Conservation (phyloP, 2,113 vertebrate species). For the Aspidoscelis tigris region DNA sequence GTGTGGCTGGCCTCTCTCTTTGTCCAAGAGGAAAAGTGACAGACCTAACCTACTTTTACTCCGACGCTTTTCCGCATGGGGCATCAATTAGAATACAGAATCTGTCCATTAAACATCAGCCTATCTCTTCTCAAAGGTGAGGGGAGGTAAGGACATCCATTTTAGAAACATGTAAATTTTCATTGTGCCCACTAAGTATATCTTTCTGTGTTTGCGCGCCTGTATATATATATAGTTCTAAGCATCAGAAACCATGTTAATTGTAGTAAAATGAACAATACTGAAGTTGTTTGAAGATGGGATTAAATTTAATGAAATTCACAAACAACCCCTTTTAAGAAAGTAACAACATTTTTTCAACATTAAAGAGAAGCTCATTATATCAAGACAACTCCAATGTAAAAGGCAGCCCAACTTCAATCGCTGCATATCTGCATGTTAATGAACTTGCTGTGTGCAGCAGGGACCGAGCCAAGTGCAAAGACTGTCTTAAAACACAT, state of each 20-base stretch:
- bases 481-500: constrained; percentile 72
- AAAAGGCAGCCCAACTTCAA: constrained; percentile 82
- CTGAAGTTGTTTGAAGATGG: constrained; percentile 80
- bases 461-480: constrained; percentile 66
- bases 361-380: constrained; percentile 86
- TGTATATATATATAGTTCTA: constrained; percentile 65
- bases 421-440: constrained; percentile 84
- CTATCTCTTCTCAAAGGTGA: constrained; percentile 67
- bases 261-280: constrained; percentile 82
- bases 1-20: constrained; percentile 30
- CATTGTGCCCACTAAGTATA: constrained; percentile 43
- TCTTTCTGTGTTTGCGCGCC: no score
- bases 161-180: constrained; percentile 70
- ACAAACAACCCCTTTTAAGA: constrained; percentile 83
- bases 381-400: constrained; percentile 81
- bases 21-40: constrained; percentile 44
- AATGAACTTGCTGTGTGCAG: constrained; percentile 81
- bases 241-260: constrained; percentile 76
- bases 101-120: constrained; percentile 69
- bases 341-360: constrained; percentile 85
- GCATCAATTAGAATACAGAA: constrained; percentile 71
- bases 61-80: constrained; percentile 64
- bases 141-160: constrained; percentile 45
- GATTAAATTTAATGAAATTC: constrained; percentile 86
- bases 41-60: constrained; percentile 64